A percentile compares a stretch with the other conserved stretches of the same genome.
Conservation (phyloP, 2,888 invertebrate genomes). For the Drosophila diplacantha region DNA sequence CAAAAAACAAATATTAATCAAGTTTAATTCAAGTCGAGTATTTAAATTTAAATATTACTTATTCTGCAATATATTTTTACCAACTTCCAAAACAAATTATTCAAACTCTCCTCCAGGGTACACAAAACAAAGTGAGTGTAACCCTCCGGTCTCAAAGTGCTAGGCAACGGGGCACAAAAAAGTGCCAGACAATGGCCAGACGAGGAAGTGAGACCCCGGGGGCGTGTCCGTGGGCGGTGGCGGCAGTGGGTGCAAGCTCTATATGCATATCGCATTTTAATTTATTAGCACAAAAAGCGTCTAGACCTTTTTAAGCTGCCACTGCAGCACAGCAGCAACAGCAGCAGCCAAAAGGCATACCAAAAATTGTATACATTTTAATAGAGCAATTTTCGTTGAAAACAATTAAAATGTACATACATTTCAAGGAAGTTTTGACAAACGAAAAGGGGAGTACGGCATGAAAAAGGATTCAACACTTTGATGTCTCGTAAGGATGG, state of each 20-base stretch:
- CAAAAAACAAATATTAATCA: neutral
- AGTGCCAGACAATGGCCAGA: slow-evolving; percentile 62
- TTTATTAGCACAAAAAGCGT: slow-evolving; percentile 72
- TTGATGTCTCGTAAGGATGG: neutral
- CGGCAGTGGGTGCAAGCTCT: slow-evolving; percentile 37
- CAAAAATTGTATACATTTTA: slow-evolving; percentile 57
- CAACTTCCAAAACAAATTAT: neutral
- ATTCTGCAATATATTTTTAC: neutral
- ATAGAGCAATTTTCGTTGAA: slow-evolving; percentile 58
- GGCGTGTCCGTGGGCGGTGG: slow-evolving; percentile 21
- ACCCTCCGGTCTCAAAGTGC: slow-evolving; percentile 33
- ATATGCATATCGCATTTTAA: slow-evolving; percentile 73
- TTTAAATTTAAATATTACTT: no score
- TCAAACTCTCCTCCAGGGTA: slow-evolving; percentile 7
- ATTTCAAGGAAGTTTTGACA: slow-evolving; percentile 51
- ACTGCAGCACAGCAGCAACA: slow-evolving; percentile 32
- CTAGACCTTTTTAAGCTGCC: slow-evolving; percentile 70
- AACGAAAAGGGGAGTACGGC: slow-evolving; percentile 35
- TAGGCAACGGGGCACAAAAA: slow-evolving; percentile 45
- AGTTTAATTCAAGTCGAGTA: no score
- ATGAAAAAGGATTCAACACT: neutral
- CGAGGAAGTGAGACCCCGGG: slow-evolving; percentile 27
- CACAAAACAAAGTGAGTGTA: slow-evolving; percentile 35
- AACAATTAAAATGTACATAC: slow-evolving; percentile 72
- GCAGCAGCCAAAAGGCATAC: slow-evolving; percentile 20